These are phyloP conservation scores for Brenthis hecate DNA, from an alignment of 2,888 invertebrate genomes.

Conservation along the genomic window DNA sequence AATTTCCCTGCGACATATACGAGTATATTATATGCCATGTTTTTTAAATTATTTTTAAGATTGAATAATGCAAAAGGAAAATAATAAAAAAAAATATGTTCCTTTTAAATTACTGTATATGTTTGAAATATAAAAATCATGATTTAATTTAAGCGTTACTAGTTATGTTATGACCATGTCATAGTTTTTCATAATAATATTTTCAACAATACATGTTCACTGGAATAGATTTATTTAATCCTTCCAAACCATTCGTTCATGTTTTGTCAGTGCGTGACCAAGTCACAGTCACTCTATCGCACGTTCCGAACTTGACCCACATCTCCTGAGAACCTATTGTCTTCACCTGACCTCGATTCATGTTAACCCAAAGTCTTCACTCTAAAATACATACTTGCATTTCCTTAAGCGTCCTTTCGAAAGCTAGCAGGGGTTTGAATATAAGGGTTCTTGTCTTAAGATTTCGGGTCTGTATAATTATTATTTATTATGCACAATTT, in stretches of 20 bases:
- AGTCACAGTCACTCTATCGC: conserved; percentile 54
- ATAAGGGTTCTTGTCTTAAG: conserved; percentile 13
- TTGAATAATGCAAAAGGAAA: no score
- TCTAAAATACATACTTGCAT: conserved; percentile 35
- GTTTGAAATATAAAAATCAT: no score
- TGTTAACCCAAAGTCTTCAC: conserved; percentile 59
- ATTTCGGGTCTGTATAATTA: conserved; percentile 7
- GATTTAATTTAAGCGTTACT: no score
- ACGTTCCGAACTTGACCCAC: conserved; percentile 75
- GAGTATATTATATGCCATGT: no score
- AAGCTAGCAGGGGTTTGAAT: not conserved
- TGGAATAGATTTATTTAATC: conserved; percentile 27
- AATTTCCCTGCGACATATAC: no score
- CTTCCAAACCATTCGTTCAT: conserved; percentile 29
- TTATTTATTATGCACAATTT: not conserved
- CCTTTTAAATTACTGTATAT: no score
- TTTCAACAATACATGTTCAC: not conserved
- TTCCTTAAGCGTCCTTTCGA: conserved; percentile 43
- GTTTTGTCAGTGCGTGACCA: conserved; percentile 54
- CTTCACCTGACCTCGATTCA: conserved; percentile 62
- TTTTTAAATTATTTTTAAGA: no score
- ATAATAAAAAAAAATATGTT: no score
- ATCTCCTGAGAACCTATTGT: conserved; percentile 71
- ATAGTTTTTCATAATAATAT: no score
- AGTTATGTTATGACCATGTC: no score